phyloP scores from a whole-genome alignment of 2,797 vertebrate species.

The Eremophila alpestris region DNA sequence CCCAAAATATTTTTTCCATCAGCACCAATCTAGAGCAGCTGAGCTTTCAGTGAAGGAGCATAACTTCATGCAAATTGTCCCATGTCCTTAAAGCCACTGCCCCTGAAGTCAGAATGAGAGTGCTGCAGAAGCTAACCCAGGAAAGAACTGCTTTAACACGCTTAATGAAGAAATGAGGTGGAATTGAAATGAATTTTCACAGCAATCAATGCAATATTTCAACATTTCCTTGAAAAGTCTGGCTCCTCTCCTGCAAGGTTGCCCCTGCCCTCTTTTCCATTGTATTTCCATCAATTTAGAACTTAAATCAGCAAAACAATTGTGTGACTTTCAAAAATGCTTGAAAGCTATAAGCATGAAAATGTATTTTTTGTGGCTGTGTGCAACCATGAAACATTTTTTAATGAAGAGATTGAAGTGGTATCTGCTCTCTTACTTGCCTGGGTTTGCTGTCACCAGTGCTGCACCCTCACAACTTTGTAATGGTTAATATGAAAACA shows the following conservation, averaged over 20 bases:
- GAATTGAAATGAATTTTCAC: slow-evolving; percentile 26
- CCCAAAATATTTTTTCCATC: neutral
- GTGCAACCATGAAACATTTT: slow-evolving; percentile 12
- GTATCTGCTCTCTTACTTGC: neutral
- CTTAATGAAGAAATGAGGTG: neutral
- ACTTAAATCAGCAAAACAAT: slow-evolving; percentile 50
- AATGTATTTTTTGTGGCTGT: slow-evolving; percentile 39
- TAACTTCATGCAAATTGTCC: neutral
- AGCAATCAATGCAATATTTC: neutral
- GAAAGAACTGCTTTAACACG: neutral
- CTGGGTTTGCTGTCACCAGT: neutral
- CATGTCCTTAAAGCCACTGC: neutral
- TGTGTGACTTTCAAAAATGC: slow-evolving; percentile 44
- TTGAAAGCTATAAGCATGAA: slow-evolving; percentile 15
- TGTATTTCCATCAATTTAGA: slow-evolving; percentile 38
- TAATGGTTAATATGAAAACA: neutral
- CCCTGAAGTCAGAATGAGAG: neutral
- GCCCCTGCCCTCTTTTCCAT: neutral
- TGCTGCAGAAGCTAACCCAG: neutral
- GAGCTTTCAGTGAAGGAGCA: neutral
- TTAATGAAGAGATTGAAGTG: slow-evolving; percentile 47
- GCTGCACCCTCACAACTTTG: neutral
- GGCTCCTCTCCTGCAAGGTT: neutral
- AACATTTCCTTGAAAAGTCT: neutral
- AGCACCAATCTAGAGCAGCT: neutral